Percentiles rank a stretch among this genome's conserved stretches.
These are phyloP conservation scores for Mnemiopsis leidyi DNA, from an alignment of 37 sponge, comb jelly and placozoan genomes.

Conservation along the genomic window DNA sequence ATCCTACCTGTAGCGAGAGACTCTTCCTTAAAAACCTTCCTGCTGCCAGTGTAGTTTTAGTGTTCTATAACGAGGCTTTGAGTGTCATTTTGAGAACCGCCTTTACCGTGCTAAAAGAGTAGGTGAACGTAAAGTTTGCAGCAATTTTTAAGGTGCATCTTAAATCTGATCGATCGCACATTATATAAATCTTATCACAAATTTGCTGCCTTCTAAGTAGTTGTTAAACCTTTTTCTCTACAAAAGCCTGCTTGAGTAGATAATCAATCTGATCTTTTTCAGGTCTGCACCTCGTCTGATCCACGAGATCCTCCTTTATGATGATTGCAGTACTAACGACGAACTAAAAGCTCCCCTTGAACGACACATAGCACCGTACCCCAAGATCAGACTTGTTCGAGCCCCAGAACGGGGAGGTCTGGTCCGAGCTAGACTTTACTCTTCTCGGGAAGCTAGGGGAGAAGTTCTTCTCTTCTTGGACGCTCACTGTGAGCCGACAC, in stretches of 20 bases:
- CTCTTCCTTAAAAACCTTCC: not conserved
- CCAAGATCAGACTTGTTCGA: slow-evolving; percentile 36
- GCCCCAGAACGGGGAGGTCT: slow-evolving; percentile 51
- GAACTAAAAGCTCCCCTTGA: slow-evolving; percentile 47
- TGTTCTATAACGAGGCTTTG: slow-evolving; percentile 56
- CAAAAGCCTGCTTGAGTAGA: too few species aligned
- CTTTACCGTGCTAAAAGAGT: slow-evolving; percentile 46
- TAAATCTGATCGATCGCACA: too few species aligned
- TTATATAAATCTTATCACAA: too few species aligned
- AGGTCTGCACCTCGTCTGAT: slow-evolving; percentile 18
- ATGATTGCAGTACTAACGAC: slow-evolving; percentile 36
- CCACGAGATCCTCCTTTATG: slow-evolving; percentile 54
- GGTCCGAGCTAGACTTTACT: slow-evolving; percentile 6
- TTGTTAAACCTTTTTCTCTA: too few species aligned
- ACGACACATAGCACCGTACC: not conserved
- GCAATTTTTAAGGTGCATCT: too few species aligned
- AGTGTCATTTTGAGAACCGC: slow-evolving; percentile 41
- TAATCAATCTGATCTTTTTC: too few species aligned
- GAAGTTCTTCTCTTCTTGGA: slow-evolving; percentile 51
- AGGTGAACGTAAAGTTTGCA: not conserved
- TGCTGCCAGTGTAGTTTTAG: slow-evolving; percentile 48
- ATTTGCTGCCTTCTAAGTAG: too few species aligned
- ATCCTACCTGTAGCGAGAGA: slow-evolving; percentile 16
- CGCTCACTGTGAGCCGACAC: slow-evolving; percentile 53
- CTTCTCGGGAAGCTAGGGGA: not conserved